Evolutionary conservation across 2,113 vertebrate species (phyloP), one percentile per base, ranked within the genome.

Genomic region (Oenanthe melanoleuca): DNA sequence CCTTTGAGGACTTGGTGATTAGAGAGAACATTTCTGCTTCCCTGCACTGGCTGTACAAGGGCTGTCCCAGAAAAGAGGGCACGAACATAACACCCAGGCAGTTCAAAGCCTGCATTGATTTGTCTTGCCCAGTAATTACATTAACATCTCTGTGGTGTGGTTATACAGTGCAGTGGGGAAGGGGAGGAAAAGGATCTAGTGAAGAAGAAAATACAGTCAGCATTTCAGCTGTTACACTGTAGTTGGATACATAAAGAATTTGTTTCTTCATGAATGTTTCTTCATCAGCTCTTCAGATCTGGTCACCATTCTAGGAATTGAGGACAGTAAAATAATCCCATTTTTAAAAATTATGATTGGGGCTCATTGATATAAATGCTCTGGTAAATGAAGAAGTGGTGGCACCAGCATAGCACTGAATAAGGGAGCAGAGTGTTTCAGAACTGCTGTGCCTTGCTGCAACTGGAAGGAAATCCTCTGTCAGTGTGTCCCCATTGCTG

Each of bases 41-140:
- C 47, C 59, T 80, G 78, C 13, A 5, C 70, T 0, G 0, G 42
- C 87, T 75, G 42, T 38, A 66, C 55, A 42, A 82, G 56, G 65
- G 53, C 74, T 92, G 94, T 59, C 81, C 78, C 79, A 65, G 70
- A 72, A 93, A 95, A 91, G 45, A 92, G 84, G 66, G 19, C 91
- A 91, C 9, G 34, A 85, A 71, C 34, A 16, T 10, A 67, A 81
- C 73, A 89, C 50, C 42, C 87, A 64, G 63, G 66, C 81, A 70
- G 63, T 55, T 92, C 66, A 89, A 91, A 89, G 55, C 61, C 55
- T 9, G 6, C 89, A 91, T 93, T 82, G 94, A 95, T 96, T 75
- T 94, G 59, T 89, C 87, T 63, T 85, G 59, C 42, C 53, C 55
- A 38, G 63, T 85, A 91, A 82, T 92, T 86, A 88, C 47, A 77